phyloP scores from a whole-genome alignment of 1,140 invertebrate genomes.

The Cotesia vestalis region DNA sequence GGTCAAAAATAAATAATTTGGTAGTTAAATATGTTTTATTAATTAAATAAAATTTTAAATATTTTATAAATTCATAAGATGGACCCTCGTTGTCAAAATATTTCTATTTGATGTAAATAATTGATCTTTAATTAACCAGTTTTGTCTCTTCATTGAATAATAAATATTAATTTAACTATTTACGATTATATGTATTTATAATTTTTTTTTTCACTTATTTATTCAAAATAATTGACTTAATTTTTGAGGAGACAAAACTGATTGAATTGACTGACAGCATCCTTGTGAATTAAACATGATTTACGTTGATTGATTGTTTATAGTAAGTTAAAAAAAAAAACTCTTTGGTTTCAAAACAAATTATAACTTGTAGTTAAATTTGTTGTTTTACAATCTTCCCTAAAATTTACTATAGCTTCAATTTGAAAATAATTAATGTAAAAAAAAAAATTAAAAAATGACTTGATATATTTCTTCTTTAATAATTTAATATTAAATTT shows the following conservation, averaged over 20 bases:
- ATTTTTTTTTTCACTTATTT: not conserved
- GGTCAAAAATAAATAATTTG: not conserved
- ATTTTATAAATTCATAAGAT: not conserved
- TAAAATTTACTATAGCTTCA: too few species aligned
- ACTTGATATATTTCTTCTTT: too few species aligned
- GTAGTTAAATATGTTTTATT: not conserved
- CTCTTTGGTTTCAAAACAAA: too few species aligned
- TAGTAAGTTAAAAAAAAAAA: too few species aligned
- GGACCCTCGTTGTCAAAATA: slow-evolving; percentile 10
- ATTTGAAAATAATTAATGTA: too few species aligned
- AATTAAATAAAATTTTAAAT: not conserved
- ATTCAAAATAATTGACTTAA: slow-evolving; percentile 29
- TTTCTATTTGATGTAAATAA: slow-evolving; percentile 1
- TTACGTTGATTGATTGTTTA: too few species aligned
- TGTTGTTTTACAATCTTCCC: too few species aligned
- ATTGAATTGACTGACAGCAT: not conserved
- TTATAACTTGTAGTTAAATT: too few species aligned
- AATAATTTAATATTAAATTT: too few species aligned
- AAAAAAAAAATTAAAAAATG: too few species aligned
- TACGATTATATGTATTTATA: not conserved
- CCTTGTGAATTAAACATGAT: not conserved
- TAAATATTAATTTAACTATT: slow-evolving; percentile 6
- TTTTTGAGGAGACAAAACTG: slow-evolving; percentile 17
- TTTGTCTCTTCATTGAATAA: slow-evolving; percentile 6
- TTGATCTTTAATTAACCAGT: not conserved